These are phyloP conservation scores for Alaudala cheleensis DNA, from an alignment of 2,113 vertebrate genomes.

Conservation along the genomic window DNA sequence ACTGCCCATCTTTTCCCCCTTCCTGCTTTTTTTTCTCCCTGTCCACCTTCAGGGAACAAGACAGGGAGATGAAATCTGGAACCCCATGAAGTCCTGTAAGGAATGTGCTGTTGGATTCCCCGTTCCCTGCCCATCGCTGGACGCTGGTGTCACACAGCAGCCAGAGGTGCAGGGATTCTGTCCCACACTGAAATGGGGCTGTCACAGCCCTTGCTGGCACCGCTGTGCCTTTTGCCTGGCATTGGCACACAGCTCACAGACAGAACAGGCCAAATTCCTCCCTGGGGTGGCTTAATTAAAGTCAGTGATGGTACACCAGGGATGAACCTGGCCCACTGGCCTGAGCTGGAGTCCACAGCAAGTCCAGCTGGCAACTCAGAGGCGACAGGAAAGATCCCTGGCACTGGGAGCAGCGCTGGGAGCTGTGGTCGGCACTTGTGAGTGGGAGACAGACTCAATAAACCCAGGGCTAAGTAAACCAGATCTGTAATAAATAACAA, in stretches of 20 bases:
- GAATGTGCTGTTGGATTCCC: rapidly evolving
- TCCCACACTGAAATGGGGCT: background rate
- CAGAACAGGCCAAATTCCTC: constrained; percentile 11
- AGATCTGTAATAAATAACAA: constrained; percentile 13
- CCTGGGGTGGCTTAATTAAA: constrained; percentile 51
- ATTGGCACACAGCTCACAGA: background rate
- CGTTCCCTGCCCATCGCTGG: background rate
- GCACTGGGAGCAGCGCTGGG: background rate
- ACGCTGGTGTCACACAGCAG: background rate
- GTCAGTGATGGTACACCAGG: constrained; percentile 54
- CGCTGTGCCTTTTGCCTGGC: background rate
- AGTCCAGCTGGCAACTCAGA: constrained; percentile 63
- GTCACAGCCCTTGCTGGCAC: background rate
- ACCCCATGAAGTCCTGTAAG: rapidly evolving
- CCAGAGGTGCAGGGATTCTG: background rate
- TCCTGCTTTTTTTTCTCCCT: background rate
- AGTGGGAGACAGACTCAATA: constrained; percentile 17
- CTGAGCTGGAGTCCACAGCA: constrained; percentile 21
- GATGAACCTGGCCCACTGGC: constrained; percentile 61
- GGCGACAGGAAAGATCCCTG: constrained; percentile 15
- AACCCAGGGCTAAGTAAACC: constrained; percentile 3
- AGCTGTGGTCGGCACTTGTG: background rate
- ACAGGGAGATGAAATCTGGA: background rate
- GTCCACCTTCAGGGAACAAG: background rate
- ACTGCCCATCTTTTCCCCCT: rapidly evolving